Evolutionary conservation across 2,888 invertebrate genomes (phyloP).

Genomic region (Pycnomerus fuliginosus): DNA sequence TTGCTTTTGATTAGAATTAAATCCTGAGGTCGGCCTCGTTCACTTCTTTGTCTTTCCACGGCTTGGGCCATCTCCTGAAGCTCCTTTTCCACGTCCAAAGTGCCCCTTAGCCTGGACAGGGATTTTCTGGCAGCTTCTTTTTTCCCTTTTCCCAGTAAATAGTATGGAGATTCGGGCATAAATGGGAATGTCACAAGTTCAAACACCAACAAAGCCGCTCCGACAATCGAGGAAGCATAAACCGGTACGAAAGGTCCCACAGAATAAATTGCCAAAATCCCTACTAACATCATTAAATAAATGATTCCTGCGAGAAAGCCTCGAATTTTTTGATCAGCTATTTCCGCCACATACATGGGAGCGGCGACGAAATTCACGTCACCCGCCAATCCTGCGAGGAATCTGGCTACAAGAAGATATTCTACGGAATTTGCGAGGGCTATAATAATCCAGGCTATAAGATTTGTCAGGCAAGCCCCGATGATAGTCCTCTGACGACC

Average conservation of each 20-base stretch:
- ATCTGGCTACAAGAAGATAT: slow-evolving; percentile 45
- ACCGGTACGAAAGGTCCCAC: slow-evolving; percentile 44
- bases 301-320: slow-evolving; percentile 50
- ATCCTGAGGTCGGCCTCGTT: slow-evolving; percentile 46
- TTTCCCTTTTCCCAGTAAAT: slow-evolving; percentile 44
- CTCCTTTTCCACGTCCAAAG: slow-evolving; percentile 45
- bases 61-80: slow-evolving; percentile 45
- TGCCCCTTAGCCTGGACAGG: slow-evolving; percentile 39
- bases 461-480: slow-evolving; percentile 41
- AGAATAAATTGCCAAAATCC: slow-evolving; percentile 47
- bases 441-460: slow-evolving; percentile 47
- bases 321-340: slow-evolving; percentile 49
- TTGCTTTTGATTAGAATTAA: slow-evolving; percentile 46
- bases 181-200: slow-evolving; percentile 43
- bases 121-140: slow-evolving; percentile 44
- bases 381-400: slow-evolving; percentile 48
- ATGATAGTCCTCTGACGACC: slow-evolving; percentile 47
- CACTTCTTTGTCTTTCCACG: slow-evolving; percentile 46
- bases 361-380: slow-evolving; percentile 51
- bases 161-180: slow-evolving; percentile 50
- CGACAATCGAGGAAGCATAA: slow-evolving; percentile 39
- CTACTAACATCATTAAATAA: slow-evolving; percentile 50
- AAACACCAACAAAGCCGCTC: slow-evolving; percentile 39
- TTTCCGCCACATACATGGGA: slow-evolving; percentile 51
- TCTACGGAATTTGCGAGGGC: slow-evolving; percentile 42